Conservation (phyloP, 1,140 invertebrate genomes). For the Harlomillsia oculata region DNA sequence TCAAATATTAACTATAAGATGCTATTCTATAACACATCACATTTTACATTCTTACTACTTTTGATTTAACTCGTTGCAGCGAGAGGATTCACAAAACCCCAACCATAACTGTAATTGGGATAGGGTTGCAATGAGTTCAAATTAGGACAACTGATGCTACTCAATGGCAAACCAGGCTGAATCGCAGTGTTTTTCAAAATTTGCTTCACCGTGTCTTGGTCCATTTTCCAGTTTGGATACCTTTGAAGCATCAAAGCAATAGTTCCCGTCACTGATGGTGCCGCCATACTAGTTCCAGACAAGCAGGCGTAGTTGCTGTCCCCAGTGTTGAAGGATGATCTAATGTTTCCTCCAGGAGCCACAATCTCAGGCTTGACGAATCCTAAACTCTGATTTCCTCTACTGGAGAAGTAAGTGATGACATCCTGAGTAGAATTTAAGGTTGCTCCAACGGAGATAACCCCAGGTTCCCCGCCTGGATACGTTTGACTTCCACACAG, state of each 20-base stretch:
- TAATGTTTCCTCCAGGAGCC: conserved; percentile 16
- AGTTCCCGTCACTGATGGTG: conserved; percentile 2
- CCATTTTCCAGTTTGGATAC: not conserved
- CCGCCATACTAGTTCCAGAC: conserved; percentile 10
- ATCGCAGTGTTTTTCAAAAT: no score
- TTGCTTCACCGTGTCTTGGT: not conserved
- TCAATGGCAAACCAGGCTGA: no score
- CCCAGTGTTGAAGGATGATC: conserved; percentile 7
- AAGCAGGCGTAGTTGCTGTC: not conserved
- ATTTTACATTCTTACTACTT: no score
- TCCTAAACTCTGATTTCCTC: not conserved
- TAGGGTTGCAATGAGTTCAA: no score
- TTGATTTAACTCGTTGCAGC: no score
- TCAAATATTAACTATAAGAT: no score
- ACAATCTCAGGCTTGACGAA: conserved; percentile 13
- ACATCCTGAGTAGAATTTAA: not conserved
- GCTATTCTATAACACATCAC: no score
- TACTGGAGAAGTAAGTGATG: not conserved
- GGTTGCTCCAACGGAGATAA: conserved; percentile 10
- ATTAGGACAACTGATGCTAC: no score
- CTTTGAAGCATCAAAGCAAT: no score
- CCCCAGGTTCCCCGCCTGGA: conserved; percentile 2
- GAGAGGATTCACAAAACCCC: no score
- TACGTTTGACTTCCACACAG: not conserved
- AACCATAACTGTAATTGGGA: no score